Evolutionary conservation across 2,113 vertebrate species (phyloP), one percentile per base, ranked within the genome.

Genomic region (Alouatta palliata): DNA sequence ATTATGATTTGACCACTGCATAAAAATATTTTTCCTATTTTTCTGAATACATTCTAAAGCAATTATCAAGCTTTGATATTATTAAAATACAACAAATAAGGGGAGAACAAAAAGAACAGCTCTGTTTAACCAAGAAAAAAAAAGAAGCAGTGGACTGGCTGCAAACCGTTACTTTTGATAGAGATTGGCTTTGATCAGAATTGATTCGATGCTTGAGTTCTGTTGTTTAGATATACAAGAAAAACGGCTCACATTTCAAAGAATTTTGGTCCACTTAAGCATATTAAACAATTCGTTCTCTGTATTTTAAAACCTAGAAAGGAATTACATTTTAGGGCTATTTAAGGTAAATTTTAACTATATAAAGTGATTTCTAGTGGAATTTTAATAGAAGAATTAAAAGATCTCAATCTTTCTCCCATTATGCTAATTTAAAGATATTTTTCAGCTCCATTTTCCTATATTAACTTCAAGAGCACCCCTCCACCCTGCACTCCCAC

Each of bases 111-210:
- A 97, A 94, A 43, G 40, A 87, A 25, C 58, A 95, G 30, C 20
- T 93, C 70, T 91, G 56, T 86, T 84, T 95, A 47, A 95, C 43
- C 93, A 91, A 94, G 92, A 40, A 88, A 94, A 92, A 52, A 19
- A 81, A 19, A 76, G 54, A 14, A 66, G 58, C n/a, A 79, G 27
- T 27, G 77, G 84, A 43, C 30, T 70, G 87, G 37, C 47, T 83
- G 76, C 43, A 94, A 64, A 95, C 47, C 66, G 64, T 87, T 94
- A 71, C 52, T 76, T 97, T 93, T 70, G 66, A 88, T 71, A 88
- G 75, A 77, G 27, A 97, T 88, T 96, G 87, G 94, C 95, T 96
- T 92, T 91, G 92, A 94, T 94, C 76, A 81, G 85, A 87, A 94
- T 71, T 87, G 61, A 58, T 87, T 88, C 47, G 35, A 75, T 80